phyloP scores from a whole-genome alignment of 2,888 invertebrate species.

The Macropis europaea region DNA sequence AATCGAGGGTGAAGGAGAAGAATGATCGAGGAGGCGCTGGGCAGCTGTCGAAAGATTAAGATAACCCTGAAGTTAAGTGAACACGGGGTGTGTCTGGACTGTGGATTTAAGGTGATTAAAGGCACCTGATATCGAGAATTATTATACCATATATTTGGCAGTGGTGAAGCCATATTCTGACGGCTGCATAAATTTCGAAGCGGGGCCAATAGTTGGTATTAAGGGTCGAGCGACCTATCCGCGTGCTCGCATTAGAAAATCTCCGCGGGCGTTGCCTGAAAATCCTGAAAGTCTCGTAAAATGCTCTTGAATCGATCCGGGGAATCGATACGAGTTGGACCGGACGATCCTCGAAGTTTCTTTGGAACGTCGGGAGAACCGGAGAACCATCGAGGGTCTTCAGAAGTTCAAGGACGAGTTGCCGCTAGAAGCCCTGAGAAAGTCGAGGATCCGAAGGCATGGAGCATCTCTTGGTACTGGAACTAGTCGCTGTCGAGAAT shows the following conservation, averaged over 20 bases:
- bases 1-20: slow-evolving; percentile 61
- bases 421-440: too few species aligned
- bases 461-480: too few species aligned
- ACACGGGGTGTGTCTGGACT: slow-evolving; percentile 74
- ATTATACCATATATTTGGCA: slow-evolving; percentile 76
- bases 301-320: neutral
- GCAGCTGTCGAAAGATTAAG: slow-evolving; percentile 80
- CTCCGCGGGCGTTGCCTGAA: slow-evolving; percentile 1
- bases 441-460: too few species aligned
- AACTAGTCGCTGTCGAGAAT: too few species aligned
- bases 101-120: slow-evolving; percentile 80
- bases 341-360: neutral
- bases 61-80: slow-evolving; percentile 78
- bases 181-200: slow-evolving; percentile 67
- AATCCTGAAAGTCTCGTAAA: too few species aligned
- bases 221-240: neutral
- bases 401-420: too few species aligned
- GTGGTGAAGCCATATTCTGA: slow-evolving; percentile 66
- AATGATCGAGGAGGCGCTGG: slow-evolving; percentile 74
- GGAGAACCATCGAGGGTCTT: neutral
- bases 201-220: slow-evolving; percentile 39
- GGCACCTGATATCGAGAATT: slow-evolving; percentile 79
- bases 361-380: too few species aligned
- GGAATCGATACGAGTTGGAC: neutral
- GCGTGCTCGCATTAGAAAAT: slow-evolving; percentile 14